These are phyloP conservation scores for Ceraclea dissimilis DNA, from an alignment of 2,888 invertebrate species.

Conservation along the genomic window DNA sequence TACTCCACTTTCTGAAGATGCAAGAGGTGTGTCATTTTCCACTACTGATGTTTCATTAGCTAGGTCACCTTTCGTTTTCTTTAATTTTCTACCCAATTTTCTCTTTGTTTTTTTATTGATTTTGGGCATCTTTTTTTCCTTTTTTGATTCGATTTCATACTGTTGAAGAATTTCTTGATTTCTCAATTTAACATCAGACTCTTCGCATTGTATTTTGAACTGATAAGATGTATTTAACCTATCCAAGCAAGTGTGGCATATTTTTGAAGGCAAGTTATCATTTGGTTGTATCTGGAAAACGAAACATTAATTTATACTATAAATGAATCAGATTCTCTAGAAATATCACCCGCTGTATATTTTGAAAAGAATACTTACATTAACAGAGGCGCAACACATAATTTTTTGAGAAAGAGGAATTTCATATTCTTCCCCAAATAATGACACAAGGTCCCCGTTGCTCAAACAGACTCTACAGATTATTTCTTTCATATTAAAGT, in stretches of 20 bases:
- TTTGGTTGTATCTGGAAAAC: constrained; percentile 19
- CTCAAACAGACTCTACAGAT: constrained; percentile 19
- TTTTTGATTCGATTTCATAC: neutral
- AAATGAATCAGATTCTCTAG: too few species aligned
- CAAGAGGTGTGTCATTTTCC: too few species aligned
- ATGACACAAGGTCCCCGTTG: constrained; percentile 13
- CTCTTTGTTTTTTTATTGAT: neutral
- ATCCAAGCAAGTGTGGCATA: constrained; percentile 20
- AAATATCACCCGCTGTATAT: too few species aligned
- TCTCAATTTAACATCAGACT: constrained; percentile 20
- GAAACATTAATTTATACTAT: neutral
- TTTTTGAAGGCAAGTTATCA: constrained; percentile 22
- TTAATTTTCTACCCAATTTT: neutral
- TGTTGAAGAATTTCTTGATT: neutral
- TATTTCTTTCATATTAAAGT: neutral
- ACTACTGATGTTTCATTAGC: too few species aligned
- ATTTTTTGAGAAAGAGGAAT: constrained; percentile 20
- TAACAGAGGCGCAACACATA: constrained; percentile 21
- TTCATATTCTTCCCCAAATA: constrained; percentile 15
- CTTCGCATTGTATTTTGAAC: constrained; percentile 24
- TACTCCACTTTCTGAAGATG: too few species aligned
- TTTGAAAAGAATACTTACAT: too few species aligned
- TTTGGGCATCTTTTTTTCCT: neutral
- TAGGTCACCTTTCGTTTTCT: too few species aligned
- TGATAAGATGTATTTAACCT: constrained; percentile 21